A percentile compares a stretch with the other conserved stretches of the same genome.
Conservation (phyloP, 2,797 vertebrate genomes). For the Danio albolineatus region DNA sequence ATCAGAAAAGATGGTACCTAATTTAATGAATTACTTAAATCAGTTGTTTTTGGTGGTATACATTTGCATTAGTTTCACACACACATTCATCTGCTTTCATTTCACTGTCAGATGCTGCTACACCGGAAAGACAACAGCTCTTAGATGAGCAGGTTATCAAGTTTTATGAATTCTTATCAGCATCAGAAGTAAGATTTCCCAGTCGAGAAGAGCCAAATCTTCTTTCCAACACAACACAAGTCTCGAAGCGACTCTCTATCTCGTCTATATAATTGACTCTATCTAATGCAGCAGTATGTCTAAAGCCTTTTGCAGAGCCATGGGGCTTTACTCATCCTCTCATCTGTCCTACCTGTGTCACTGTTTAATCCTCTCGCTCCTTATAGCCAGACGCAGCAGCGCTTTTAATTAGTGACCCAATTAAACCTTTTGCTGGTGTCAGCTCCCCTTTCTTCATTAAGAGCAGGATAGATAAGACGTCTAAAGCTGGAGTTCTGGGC, state of each 20-base stretch:
- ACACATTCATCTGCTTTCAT: neutral
- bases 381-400: slow-evolving; percentile 76
- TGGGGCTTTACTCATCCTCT: slow-evolving; percentile 64
- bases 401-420: slow-evolving; percentile 89
- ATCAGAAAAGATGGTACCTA: too few species aligned
- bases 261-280: slow-evolving; percentile 32
- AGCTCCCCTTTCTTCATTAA: slow-evolving; percentile 53
- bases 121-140: slow-evolving; percentile 11
- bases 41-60: too few species aligned
- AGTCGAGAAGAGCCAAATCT: slow-evolving; percentile 29
- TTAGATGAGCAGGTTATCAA: slow-evolving; percentile 10
- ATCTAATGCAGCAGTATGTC: slow-evolving; percentile 44
- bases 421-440: slow-evolving; percentile 81
- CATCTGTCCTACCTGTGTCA: slow-evolving; percentile 72
- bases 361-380: slow-evolving; percentile 79
- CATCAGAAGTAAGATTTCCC: slow-evolving; percentile 42
- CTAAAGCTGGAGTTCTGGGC: slow-evolving; percentile 32
- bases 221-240: slow-evolving; percentile 37
- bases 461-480: slow-evolving; percentile 51
- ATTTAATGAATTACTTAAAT: too few species aligned
- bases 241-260: slow-evolving; percentile 20
- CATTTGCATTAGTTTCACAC: neutral
- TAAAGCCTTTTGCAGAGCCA: slow-evolving; percentile 26
- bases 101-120: neutral
- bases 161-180: slow-evolving; percentile 32